Evolutionary conservation across 2,888 invertebrate species (phyloP), one percentile per base, ranked within the genome.

Genomic region (Orthosia gracilis): DNA sequence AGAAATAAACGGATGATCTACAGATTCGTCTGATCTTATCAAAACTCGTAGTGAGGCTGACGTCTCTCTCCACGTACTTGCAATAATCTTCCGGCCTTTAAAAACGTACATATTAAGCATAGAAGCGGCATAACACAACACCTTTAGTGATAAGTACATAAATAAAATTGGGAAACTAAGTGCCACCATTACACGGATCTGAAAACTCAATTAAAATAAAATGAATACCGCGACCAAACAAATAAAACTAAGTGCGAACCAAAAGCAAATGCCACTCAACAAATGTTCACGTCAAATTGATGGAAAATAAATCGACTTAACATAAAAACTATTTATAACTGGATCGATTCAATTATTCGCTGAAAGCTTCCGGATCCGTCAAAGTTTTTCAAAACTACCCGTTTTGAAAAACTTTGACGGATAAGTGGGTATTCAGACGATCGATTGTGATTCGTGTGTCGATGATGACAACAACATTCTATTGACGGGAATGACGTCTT

Each of bases 181-280:
- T 58, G 31, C n/a, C 15, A 23, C 47, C 17, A 65, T 45, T 50
- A 12, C 21, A 45, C 18, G 47, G 40, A 69, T 9, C 50, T 45
- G 50, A 50, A 62, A 76, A 70, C 57, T 52, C 77, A 69, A 69
- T 77, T 52, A 40, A 63, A 76, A 77, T 63, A 49, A 50, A 76
- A 69, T 76, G 77, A 70, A 77, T 76, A 77, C 69, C 62, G 50
- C 50, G 17, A 52, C 55, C 49, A 55, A 64, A 66, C 47, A 66
- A 66, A 62, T 77, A 49, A 78, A 77, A 78, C 62, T 66, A 78
- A 78, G 73, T 73, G 73, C 73, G 50, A 31, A 47, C 79, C 68
- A 64, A 78, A 79, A 78, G 74, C 79, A 55, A 73, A 67, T 52
- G 58, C 63, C 40, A 50, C n/a, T 68, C 50, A 52, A 63, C 26